These are phyloP conservation scores for Rhaphigaster nebulosa DNA, from an alignment of 2,888 invertebrate species.

Conservation along the genomic window DNA sequence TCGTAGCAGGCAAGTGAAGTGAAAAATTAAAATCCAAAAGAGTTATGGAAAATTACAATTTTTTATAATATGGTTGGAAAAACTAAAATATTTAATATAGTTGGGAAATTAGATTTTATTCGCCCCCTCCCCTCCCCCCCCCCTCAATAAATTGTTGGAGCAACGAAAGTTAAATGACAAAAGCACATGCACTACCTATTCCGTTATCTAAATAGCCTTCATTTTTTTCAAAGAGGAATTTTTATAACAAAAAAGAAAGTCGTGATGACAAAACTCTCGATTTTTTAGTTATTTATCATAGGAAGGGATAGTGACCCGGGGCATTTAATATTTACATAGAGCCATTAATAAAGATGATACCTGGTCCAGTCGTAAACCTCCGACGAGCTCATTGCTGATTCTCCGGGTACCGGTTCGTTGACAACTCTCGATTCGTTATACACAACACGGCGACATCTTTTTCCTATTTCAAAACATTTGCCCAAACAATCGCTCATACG, in stretches of 20 bases:
- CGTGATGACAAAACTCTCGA: neutral
- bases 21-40: too few relatives aligned
- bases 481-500: neutral
- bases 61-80: too few relatives aligned
- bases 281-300: neutral
- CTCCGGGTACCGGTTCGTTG: neutral
- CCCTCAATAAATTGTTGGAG: too few relatives aligned
- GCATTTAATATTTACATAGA: constrained; percentile 5
- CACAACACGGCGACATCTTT: neutral
- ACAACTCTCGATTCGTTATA: neutral
- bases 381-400: neutral
- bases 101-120: too few relatives aligned
- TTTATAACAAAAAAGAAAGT: neutral
- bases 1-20: too few relatives aligned
- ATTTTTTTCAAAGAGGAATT: neutral
- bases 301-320: neutral
- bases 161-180: too few relatives aligned
- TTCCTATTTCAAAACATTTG: constrained; percentile 17
- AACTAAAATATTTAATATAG: too few relatives aligned
- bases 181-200: too few relatives aligned
- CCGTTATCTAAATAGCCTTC: neutral
- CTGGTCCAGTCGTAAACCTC: neutral
- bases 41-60: too few relatives aligned
- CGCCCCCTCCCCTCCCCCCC: too few relatives aligned
- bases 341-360: constrained; percentile 30